A percentile compares a stretch with the other conserved stretches of the same genome.
phyloP scores from a whole-genome alignment of 2,888 invertebrate species.

The Rhaphigaster nebulosa region DNA sequence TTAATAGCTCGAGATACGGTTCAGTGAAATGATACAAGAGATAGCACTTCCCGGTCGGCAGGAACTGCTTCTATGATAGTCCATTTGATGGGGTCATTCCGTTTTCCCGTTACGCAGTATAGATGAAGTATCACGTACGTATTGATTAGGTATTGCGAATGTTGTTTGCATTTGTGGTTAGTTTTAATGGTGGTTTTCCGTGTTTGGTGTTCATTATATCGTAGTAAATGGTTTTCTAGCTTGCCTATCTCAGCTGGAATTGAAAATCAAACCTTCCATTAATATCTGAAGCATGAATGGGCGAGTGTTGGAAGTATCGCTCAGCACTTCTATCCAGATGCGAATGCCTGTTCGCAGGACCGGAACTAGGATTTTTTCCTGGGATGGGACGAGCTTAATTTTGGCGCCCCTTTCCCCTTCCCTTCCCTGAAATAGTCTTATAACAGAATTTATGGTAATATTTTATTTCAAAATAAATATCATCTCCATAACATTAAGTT shows the following conservation, averaged over 20 bases:
- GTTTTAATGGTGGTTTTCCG: neutral
- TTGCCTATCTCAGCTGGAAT: neutral
- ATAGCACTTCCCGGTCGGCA: neutral
- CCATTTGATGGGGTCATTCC: slow-evolving; percentile 7
- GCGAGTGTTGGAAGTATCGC: neutral
- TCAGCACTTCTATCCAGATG: too few relatives aligned
- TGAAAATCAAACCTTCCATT: neutral
- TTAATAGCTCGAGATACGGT: neutral
- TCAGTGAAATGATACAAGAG: neutral
- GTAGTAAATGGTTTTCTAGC: neutral
- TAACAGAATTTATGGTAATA: too few relatives aligned
- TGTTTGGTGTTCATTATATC: neutral
- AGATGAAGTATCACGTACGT: neutral
- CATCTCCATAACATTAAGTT: too few relatives aligned
- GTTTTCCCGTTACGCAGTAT: neutral
- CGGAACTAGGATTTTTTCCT: too few relatives aligned
- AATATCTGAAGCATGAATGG: neutral
- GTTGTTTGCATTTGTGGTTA: neutral
- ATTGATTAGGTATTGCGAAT: neutral
- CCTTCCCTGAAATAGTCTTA: too few relatives aligned
- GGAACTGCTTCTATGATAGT: slow-evolving; percentile 5
- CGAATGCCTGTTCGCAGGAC: too few relatives aligned
- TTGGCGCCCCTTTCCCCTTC: too few relatives aligned
- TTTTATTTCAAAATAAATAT: too few relatives aligned
- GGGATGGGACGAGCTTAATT: too few relatives aligned